Base-by-base conservation (phyloP, 1,140 invertebrate genomes). In the Palaemon carinicauda region DNA sequence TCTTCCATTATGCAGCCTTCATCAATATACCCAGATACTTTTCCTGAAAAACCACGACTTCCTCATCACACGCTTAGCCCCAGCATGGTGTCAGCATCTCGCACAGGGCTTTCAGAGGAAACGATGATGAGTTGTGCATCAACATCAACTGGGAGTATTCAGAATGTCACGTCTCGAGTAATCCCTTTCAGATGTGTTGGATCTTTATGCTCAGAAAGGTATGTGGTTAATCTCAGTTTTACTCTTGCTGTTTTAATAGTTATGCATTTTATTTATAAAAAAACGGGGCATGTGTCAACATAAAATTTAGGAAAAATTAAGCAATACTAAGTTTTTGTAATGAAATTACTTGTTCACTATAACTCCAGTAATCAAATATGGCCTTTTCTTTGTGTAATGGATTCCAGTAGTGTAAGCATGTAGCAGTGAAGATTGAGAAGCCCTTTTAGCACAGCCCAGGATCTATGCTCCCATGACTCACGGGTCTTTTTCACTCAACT, bases 11-110 rank as follows among this genome's bases (percentile, higher is more conserved):
- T 41, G 1, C 41, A 7, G 41, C 41, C 41, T 41, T 41, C 41
- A 41, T 12, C 3, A 41, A 19, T 31, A 0, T 69, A 10, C 15
- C 29, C 65, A 24, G 65, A 69, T 27, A 15, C 65, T 69, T 69
- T 31, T 69, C 29, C 65, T 24, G 65, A 27, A 9, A 85, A 85
- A 41, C 75, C 56, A 10, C 21, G 75, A 7, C 75, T n/a, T n/a
- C 82, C 82, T n/a, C 75, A 85, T 27, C 75, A 85, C 21, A 65
- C 31, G 3, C 51, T 85, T 5, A 85, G 82, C 27, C 73, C 82
- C 19, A 85, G 74, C 21, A 9, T 29, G 19, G 56, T 33, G 15
- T 51, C 33, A 52, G 51, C 5, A 27, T 19, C 50, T 79, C 14
- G 54, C 19, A 1, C 52, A 29, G 1, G 31, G 51, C 0, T 69